Base-by-base conservation (phyloP, 1,140 invertebrate genomes). In the Rhyzopertha dominica region DNA sequence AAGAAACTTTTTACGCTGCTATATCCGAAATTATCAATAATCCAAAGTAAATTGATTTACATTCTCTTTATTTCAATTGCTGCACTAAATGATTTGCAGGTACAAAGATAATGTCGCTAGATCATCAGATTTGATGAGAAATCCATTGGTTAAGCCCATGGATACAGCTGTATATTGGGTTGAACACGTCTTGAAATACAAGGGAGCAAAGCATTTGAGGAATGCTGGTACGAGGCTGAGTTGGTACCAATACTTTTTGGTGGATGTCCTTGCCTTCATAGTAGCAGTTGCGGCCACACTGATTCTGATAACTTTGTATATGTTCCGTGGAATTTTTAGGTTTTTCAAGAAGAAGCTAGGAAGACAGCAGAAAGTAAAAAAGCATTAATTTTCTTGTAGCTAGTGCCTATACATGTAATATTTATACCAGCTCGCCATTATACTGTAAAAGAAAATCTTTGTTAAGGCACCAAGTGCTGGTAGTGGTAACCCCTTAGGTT, bases 161-260 rank as follows among this genome's bases (percentile, higher is more conserved):
- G 59, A 67, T 28, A 58, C 13, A 36, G 61, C 62, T 12, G 41
- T 60, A 20, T 68, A 53, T 43, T 68, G 67, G 67, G 42, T 64
- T 2, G 59, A 69, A 44, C 62, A 65, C 39, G 57, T 61, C 1
- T 37, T 68, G 9, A 40, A 58, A 23, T 41, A 68, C 48, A 49
- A 58, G 24, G 61, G 61, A 13, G 56, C 59, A 3, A 12, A 2
- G 16, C 37, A 47, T 47, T 47, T 47, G 31, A 39, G 19, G 25
- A 23, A 24, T 9, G 9, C 18, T n/a, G 44, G 36, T n/a, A 8
- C 24, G 10, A 13, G 32, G 31, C 25, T 47, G 7, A 29, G 14
- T 13, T 47, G 35, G 35, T 47, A 23, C 34, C 36, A 47, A 18
- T 45, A 45, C 38, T 28, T 14, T 17, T 19, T 16, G 23, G 9